Conservation (phyloP, 2,888 invertebrate genomes). For the Galerucella nymphaeae region DNA sequence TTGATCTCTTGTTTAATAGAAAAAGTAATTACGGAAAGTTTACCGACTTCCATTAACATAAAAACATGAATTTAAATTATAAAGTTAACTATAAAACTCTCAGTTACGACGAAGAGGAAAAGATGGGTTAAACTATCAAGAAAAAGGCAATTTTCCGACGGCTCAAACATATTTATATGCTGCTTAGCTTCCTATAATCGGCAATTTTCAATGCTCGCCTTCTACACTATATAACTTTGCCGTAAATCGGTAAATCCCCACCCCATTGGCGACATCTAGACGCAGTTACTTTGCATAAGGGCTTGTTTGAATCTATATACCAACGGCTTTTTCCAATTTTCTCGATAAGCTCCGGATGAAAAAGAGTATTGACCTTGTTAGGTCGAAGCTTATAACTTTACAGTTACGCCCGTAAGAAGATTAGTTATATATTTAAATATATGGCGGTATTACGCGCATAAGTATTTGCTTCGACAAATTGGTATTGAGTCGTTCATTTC, state of each 20-base stretch:
- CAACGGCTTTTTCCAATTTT: constrained; percentile 55
- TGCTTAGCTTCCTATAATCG: constrained; percentile 61
- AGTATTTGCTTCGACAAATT: constrained; percentile 24
- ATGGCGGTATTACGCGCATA: constrained; percentile 20
- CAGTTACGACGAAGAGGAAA: constrained; percentile 27
- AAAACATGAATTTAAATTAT: constrained; percentile 51
- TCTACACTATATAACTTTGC: constrained; percentile 58
- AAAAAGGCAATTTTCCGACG: constrained; percentile 51
- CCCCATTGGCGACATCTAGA: constrained; percentile 60
- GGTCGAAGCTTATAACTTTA: constrained; percentile 34
- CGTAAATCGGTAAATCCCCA: constrained; percentile 54
- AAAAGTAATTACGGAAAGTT: constrained; percentile 29
- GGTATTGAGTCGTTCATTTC: background rate
- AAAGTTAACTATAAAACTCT: constrained; percentile 44
- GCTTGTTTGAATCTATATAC: constrained; percentile 58
- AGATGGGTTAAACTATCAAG: constrained; percentile 46
- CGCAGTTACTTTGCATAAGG: constrained; percentile 60
- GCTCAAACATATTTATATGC: constrained; percentile 59
- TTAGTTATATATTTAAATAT: constrained; percentile 33
- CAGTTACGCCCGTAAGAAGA: constrained; percentile 25
- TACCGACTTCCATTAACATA: constrained; percentile 41
- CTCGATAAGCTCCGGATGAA: constrained; percentile 37
- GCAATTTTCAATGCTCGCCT: constrained; percentile 61
- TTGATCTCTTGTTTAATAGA: constrained; percentile 11
- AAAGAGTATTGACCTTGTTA: constrained; percentile 36